phyloP scores from a whole-genome alignment of 2,113 vertebrate species.

The Plectropomus leopardus region DNA sequence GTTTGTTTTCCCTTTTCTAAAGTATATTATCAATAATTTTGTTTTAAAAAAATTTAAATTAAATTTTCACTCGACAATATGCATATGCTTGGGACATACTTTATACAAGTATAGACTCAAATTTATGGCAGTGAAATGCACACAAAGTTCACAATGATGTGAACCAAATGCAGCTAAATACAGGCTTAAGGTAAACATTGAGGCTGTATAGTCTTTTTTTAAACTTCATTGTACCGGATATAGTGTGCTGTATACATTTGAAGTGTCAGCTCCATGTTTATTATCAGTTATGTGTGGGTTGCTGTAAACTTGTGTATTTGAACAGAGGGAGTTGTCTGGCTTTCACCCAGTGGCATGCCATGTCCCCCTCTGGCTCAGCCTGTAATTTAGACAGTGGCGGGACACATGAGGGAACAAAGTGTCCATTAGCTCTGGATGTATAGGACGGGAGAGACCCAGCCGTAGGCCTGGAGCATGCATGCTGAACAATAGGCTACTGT shows the following conservation, averaged over 20 bases:
- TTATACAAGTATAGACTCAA: neutral
- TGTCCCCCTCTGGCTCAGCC: conserved; percentile 17
- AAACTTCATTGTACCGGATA: neutral
- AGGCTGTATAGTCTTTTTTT: neutral
- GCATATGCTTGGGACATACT: neutral
- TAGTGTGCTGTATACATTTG: conserved; percentile 30
- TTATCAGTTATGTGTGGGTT: conserved; percentile 50
- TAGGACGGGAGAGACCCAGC: conserved; percentile 47
- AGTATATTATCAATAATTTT: neutral
- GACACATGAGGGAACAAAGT: conserved; percentile 69
- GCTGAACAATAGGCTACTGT: conserved; percentile 63
- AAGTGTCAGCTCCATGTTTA: conserved; percentile 47
- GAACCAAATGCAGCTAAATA: conserved; percentile 3
- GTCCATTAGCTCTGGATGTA: conserved; percentile 67
- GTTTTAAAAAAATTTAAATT: neutral
- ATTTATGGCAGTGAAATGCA: neutral
- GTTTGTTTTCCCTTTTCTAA: no score
- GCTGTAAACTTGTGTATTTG: conserved; percentile 47
- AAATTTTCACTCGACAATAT: neutral
- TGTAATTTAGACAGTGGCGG: conserved; percentile 74
- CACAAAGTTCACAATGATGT: neutral
- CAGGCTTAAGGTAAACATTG: neutral
- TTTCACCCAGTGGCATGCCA: conserved; percentile 30
- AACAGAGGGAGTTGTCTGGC: conserved; percentile 65
- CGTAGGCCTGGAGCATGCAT: conserved; percentile 38